A percentile compares a stretch with the other conserved stretches of the same genome.
phyloP scores from a whole-genome alignment of 2,888 invertebrate genomes.

The Calameuta filiformis region DNA sequence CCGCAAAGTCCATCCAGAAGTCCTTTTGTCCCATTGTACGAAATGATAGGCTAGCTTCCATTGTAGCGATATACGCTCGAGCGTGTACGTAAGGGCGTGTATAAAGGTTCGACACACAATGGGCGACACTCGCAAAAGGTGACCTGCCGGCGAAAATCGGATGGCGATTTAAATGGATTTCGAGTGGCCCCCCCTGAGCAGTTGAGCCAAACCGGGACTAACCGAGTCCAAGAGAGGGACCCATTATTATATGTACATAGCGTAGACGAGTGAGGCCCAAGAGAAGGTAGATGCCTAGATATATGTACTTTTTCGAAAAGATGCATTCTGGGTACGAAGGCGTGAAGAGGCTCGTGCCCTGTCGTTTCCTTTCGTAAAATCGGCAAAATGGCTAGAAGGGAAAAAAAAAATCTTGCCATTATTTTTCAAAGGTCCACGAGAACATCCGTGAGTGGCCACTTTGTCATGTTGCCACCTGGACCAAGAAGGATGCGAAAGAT shows the following conservation, averaged over 20 bases:
- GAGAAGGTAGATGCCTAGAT: background rate
- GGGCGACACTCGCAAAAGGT: constrained; percentile 11
- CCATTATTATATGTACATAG: background rate
- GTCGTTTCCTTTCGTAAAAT: background rate
- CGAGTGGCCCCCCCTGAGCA: constrained; percentile 35
- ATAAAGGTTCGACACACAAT: background rate
- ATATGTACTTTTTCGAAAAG: background rate
- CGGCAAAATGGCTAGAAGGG: background rate
- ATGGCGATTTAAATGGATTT: constrained; percentile 58
- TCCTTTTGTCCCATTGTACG: background rate
- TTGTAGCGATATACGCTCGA: background rate
- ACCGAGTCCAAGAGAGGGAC: background rate
- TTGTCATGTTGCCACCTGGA: constrained; percentile 59
- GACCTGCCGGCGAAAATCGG: constrained; percentile 41
- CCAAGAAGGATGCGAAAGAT: constrained; percentile 7
- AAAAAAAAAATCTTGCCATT: background rate
- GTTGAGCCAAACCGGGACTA: background rate
- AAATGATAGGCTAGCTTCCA: background rate
- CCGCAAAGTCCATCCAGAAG: constrained; percentile 4
- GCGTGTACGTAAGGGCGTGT: constrained; percentile 1
- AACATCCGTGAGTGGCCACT: constrained; percentile 46
- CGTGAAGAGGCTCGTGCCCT: constrained; percentile 58
- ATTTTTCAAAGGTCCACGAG: background rate
- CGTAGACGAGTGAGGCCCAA: background rate
- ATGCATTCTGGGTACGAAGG: constrained; percentile 36